Evolutionary conservation across 1,140 invertebrate species (phyloP).

Genomic region (Drosophila tristis): DNA sequence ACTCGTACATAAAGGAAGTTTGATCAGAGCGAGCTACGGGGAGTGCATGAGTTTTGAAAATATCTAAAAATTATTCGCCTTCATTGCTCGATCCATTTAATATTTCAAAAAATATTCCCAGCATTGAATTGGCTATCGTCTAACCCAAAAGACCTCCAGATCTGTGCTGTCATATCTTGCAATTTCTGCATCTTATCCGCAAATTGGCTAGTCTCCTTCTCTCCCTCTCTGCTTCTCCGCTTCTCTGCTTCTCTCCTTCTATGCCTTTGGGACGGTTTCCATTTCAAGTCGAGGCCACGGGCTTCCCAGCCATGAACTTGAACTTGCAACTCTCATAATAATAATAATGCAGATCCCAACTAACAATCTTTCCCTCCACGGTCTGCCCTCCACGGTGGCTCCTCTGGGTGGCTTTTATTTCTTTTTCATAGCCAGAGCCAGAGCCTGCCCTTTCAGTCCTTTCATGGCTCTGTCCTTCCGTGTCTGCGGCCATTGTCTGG

Average conservation of each 20-base stretch:
- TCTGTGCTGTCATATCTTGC: constrained; percentile 8
- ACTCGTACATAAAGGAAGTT: background rate
- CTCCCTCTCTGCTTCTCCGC: background rate
- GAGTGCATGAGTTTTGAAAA: background rate
- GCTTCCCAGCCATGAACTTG: constrained; percentile 65
- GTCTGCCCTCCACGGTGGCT: constrained; percentile 13
- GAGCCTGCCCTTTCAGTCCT: constrained; percentile 1
- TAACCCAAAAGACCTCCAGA: background rate
- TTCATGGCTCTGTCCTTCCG: constrained; percentile 11
- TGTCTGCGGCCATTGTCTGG: constrained; percentile 65
- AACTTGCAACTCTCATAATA: constrained; percentile 73
- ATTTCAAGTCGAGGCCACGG: constrained; percentile 47
- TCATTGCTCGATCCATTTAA: background rate
- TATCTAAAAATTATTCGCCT: background rate
- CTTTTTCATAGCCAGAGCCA: constrained; percentile 36
- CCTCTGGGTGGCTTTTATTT: constrained; percentile 40
- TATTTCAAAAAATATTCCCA: background rate
- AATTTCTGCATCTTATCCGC: background rate
- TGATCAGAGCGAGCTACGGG: too few relatives aligned
- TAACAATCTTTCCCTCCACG: constrained; percentile 41
- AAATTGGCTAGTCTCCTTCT: too few relatives aligned
- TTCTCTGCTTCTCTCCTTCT: constrained; percentile 17
- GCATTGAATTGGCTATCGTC: background rate
- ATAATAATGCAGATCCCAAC: constrained; percentile 45
- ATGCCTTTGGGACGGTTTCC: constrained; percentile 41